These are phyloP conservation scores for Nebria ingens DNA, from an alignment of 1,140 invertebrate genomes.

Conservation along the genomic window DNA sequence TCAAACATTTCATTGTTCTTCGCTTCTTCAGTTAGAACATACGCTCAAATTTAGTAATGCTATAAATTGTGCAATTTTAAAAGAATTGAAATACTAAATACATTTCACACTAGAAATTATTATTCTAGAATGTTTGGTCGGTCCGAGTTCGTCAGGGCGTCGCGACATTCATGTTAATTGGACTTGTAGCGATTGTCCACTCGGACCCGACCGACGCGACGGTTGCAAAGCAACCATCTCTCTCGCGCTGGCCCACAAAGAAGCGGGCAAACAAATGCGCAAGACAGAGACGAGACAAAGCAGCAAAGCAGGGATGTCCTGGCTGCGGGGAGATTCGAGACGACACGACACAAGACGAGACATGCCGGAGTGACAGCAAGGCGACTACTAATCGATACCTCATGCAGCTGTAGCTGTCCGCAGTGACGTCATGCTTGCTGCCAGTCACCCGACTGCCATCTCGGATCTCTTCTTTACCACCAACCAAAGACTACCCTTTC, in stretches of 20 bases:
- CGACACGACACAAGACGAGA: constrained; percentile 20
- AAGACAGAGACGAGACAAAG: too few species aligned
- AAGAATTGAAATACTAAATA: too few species aligned
- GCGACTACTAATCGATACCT: constrained; percentile 24
- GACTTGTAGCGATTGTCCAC: neutral
- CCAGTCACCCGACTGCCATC: neutral
- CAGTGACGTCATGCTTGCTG: constrained; percentile 26
- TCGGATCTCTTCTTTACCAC: neutral
- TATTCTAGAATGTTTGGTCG: too few species aligned
- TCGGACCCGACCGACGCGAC: neutral
- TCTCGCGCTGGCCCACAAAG: neutral
- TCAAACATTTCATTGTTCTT: too few species aligned
- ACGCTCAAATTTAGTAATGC: too few species aligned
- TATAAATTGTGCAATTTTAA: too few species aligned
- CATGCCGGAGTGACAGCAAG: constrained; percentile 20
- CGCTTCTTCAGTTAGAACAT: too few species aligned
- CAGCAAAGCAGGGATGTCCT: neutral
- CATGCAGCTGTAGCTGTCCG: constrained; percentile 24
- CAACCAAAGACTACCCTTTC: neutral
- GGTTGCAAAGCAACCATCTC: neutral
- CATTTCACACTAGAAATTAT: too few species aligned
- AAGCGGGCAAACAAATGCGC: too few species aligned
- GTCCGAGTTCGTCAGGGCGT: neutral
- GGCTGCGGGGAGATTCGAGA: constrained; percentile 1
- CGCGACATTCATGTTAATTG: neutral